These are phyloP conservation scores for Macrophya annulata DNA, from an alignment of 2,888 invertebrate genomes.

Conservation along the genomic window DNA sequence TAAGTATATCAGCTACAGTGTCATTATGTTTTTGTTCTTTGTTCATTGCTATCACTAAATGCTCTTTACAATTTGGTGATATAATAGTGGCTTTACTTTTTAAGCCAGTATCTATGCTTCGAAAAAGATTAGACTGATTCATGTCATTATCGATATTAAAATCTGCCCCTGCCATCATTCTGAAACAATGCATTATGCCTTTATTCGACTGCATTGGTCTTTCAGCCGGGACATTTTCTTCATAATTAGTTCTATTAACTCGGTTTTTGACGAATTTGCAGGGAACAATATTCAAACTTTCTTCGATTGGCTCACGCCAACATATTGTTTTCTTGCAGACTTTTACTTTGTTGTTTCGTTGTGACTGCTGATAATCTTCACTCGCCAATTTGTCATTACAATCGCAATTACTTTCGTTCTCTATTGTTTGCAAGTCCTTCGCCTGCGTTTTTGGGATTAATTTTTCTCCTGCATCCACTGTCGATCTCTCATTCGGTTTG, in stretches of 20 bases:
- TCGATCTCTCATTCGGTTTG: background rate
- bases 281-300: background rate
- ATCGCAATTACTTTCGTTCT: background rate
- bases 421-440: background rate
- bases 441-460: constrained; percentile 1
- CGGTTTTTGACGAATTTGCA: constrained; percentile 9
- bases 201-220: background rate
- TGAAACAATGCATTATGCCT: background rate
- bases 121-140: background rate
- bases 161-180: constrained; percentile 32
- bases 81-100: background rate
- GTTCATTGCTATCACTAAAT: background rate
- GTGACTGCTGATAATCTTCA: background rate
- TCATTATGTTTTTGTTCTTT: background rate
- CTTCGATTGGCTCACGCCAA: constrained; percentile 46
- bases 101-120: background rate
- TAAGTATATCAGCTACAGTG: background rate
- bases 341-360: background rate
- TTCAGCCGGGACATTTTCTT: background rate
- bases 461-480: background rate
- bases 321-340: constrained; percentile 39
- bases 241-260: background rate
- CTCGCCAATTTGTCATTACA: background rate
- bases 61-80: background rate
- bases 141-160: background rate